Evolutionary conservation across 1,140 invertebrate species (phyloP), one percentile per base, ranked within the genome.

Genomic region (Drosophila bifasciata): DNA sequence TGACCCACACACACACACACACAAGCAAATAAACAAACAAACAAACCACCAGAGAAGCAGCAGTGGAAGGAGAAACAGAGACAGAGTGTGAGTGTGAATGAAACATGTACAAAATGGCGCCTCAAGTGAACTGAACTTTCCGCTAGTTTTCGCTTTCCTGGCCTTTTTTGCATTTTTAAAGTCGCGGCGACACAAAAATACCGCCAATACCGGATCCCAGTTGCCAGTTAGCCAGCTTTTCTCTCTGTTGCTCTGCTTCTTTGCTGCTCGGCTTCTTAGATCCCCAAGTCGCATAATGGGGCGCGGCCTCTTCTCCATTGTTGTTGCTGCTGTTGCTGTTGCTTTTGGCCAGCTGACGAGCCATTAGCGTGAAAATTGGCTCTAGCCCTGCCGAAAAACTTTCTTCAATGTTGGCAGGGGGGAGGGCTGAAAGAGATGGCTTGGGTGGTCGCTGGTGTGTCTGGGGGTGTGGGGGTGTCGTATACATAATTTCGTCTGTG

Each of bases 101-200:
- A 21, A 21, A 21, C 19, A 21, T 11, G 32, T 19, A 57, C 55
- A 56, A 74, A 78, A 79, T 74, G 77, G 71, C 64, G 66, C 71
- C 64, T 3, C 11, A 3, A 13, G 11, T 13, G 3, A 13, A 36
- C 32, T 62, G 64, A 76, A 79, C 71, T 79, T 67, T 76, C 55
- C 62, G 71, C 76, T 84, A 84, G 80, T 79, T 79, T 79, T 84
- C 43, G 60, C 79, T 77, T 71, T 67, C 57, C 57, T 64, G 80
- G 44, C 80, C 73, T 86, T 84, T 84, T 84, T 84, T 85, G 81
- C 74, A 84, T 84, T 85, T 84, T 84, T 73, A 84, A 84, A 85
- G 75, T 53, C 71, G 28, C 21, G 53, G 59, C 53, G 71, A 69
- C 58, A 74, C n/a, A 62, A 70, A 23, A 32, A 15, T 43, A 52